Conservation (phyloP, 2,888 invertebrate genomes). For the Chrysolina americana region DNA sequence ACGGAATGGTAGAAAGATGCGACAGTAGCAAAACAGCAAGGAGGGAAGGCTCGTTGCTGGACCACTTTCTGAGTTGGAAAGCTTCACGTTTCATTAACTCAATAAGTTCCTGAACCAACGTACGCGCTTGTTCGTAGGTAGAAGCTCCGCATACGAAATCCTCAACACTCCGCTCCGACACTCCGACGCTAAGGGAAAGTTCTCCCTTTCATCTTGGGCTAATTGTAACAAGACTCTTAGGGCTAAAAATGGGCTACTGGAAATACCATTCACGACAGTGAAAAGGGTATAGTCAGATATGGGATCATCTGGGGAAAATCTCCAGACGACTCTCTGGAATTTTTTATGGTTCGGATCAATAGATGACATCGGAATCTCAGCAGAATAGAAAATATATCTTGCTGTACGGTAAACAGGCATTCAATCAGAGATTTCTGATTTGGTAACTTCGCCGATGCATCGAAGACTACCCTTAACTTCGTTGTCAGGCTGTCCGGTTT, state of each 20-base stretch:
- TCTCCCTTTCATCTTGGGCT: constrained; percentile 22
- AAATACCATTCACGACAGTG: constrained; percentile 23
- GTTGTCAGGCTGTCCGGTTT: too few species aligned
- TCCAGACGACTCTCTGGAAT: not conserved
- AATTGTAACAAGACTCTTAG: constrained; percentile 12
- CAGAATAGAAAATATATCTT: constrained; percentile 26
- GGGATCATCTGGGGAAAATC: not conserved
- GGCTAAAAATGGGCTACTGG: constrained; percentile 17
- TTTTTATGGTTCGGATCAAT: constrained; percentile 2
- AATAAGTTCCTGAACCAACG: constrained; percentile 8
- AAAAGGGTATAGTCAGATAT: not conserved
- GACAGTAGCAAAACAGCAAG: constrained; percentile 2
- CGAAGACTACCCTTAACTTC: constrained; percentile 33
- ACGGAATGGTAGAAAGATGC: constrained; percentile 1
- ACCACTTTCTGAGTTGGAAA: constrained; percentile 33
- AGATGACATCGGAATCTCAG: constrained; percentile 4
- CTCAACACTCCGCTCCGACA: constrained; percentile 26
- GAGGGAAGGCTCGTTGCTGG: constrained; percentile 17
- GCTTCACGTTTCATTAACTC: not conserved
- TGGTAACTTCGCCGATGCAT: constrained; percentile 17
- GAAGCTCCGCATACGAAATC: constrained; percentile 1
- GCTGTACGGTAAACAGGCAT: constrained; percentile 29
- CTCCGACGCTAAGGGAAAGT: not conserved
- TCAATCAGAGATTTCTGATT: constrained; percentile 26
- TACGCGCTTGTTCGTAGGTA: constrained; percentile 4